Evolutionary conservation across 2,113 vertebrate genomes (phyloP).

Genomic region (Todiramphus saurophagus): DNA sequence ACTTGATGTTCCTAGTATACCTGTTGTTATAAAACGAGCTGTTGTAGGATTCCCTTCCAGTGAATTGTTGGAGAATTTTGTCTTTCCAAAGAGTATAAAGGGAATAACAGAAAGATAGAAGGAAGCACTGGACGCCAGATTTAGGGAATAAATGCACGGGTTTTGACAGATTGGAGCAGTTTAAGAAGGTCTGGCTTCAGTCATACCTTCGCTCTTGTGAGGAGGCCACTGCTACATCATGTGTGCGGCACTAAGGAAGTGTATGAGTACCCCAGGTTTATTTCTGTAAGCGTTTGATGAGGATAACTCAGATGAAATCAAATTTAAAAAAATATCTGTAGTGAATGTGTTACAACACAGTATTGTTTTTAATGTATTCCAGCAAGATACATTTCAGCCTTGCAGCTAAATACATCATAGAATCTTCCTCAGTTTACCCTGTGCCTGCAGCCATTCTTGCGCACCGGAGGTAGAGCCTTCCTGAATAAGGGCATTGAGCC

Average conservation of each 20-base stretch:
- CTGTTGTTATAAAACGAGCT: background rate
- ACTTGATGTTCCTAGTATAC: accelerated
- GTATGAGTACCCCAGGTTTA: background rate
- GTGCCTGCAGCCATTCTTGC: background rate
- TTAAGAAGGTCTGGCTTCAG: background rate
- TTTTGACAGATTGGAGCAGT: background rate
- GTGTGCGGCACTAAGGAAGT: too few species aligned
- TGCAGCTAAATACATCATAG: background rate
- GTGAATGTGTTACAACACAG: background rate
- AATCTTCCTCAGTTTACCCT: too few species aligned
- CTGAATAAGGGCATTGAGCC: background rate
- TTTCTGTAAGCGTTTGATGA: background rate
- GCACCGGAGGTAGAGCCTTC: background rate
- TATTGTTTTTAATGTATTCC: background rate
- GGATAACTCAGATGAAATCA: background rate
- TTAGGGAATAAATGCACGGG: background rate
- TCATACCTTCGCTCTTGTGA: too few species aligned
- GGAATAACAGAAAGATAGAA: background rate
- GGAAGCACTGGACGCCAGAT: too few species aligned
- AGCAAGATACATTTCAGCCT: background rate
- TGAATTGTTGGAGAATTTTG: background rate
- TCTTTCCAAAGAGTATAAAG: background rate
- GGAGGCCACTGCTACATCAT: background rate
- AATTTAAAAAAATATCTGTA: background rate
- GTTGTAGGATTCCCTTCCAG: background rate